Evolutionary conservation across 1,140 invertebrate genomes (phyloP).

Genomic region (Ips typographus): DNA sequence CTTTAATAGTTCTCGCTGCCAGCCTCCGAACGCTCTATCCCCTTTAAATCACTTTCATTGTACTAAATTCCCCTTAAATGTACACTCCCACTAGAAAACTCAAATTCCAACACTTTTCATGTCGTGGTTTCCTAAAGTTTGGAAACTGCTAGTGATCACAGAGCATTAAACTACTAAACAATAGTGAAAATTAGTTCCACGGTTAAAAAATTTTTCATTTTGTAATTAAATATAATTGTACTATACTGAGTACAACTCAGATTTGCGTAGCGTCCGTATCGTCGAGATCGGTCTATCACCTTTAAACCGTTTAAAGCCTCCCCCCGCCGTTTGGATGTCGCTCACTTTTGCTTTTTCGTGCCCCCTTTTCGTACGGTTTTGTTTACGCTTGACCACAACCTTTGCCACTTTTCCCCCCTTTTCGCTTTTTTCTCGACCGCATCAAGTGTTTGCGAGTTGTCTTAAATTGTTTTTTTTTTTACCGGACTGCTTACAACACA

Average conservation of each 20-base stretch:
- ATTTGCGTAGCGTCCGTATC: background rate
- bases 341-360: constrained; percentile 36
- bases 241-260: constrained; percentile 4
- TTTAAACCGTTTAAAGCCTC: constrained; percentile 23
- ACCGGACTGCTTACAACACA: too few species aligned
- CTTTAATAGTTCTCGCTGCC: constrained; percentile 8
- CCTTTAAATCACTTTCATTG: constrained; percentile 11
- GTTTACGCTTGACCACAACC: constrained; percentile 32
- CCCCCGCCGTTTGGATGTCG: constrained; percentile 25
- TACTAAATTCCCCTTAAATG: constrained; percentile 1
- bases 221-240: constrained; percentile 1
- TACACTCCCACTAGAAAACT: background rate
- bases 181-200: background rate
- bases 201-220: background rate
- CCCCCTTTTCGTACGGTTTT: constrained; percentile 10
- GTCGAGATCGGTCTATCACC: constrained; percentile 4
- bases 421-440: background rate
- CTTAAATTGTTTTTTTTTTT: background rate
- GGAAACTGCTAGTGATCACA: too few species aligned
- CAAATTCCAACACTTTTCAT: background rate
- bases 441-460: background rate
- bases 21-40: constrained; percentile 8
- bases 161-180: too few species aligned
- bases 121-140: background rate
- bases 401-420: constrained; percentile 10